These are phyloP conservation scores for Erpobdella octoculata DNA, from an alignment of 2,888 invertebrate genomes.

Conservation along the genomic window DNA sequence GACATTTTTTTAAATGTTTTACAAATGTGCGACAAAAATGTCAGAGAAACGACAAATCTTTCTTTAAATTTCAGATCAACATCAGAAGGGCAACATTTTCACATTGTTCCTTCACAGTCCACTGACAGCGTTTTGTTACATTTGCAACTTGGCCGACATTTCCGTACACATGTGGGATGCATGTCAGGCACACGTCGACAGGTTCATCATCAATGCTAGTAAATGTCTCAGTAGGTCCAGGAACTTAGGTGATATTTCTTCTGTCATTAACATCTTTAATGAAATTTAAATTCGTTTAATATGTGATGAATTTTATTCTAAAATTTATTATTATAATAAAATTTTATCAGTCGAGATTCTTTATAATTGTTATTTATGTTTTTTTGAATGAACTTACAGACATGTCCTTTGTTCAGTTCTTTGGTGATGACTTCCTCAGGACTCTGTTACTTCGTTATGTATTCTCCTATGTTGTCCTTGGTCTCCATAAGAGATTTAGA, in stretches of 20 bases:
- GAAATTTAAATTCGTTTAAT: too few species aligned
- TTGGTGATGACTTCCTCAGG: constrained; percentile 88
- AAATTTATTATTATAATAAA: too few species aligned
- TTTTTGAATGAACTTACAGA: constrained; percentile 44
- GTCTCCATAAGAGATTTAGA: constrained; percentile 72
- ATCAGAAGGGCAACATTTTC: constrained; percentile 75
- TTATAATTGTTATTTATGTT: not conserved
- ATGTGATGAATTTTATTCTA: too few species aligned
- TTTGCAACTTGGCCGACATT: constrained; percentile 77
- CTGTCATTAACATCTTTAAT: too few species aligned
- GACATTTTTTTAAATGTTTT: not conserved
- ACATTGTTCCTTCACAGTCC: constrained; percentile 91
- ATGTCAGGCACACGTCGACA: constrained; percentile 69
- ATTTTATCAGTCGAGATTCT: not conserved
- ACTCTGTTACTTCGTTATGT: constrained; percentile 78
- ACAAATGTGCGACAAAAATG: not conserved
- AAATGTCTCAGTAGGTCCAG: constrained; percentile 70
- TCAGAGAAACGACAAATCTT: not conserved
- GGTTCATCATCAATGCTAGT: constrained; percentile 80
- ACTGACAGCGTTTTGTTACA: constrained; percentile 79
- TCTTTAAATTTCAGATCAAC: constrained; percentile 55
- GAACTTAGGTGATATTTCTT: constrained; percentile 62
- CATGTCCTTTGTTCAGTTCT: constrained; percentile 65
- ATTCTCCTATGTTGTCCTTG: constrained; percentile 82
- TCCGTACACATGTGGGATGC: constrained; percentile 82